Base-by-base conservation (phyloP, 2,113 vertebrate species). In the Pterocles burchelli region DNA sequence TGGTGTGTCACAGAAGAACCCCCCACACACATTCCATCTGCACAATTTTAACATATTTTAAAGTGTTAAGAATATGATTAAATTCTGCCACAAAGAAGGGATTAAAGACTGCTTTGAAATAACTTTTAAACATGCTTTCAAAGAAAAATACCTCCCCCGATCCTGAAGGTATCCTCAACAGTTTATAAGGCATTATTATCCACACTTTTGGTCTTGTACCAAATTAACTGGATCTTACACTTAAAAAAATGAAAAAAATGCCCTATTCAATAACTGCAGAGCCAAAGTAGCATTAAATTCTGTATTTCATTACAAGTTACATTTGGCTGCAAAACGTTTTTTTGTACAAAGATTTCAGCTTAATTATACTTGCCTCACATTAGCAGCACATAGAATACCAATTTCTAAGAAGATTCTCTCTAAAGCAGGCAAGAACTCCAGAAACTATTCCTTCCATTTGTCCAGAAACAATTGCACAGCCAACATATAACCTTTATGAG, bases 401-500 rank as follows among this genome's bases (percentile, higher is more conserved):
- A 10, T 55, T 54, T 43, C 33, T 33, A 76, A 31, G 54, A 59
- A 62, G 25, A 38, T 45, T 54, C 16, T 34, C 52, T 80, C 70
- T 65, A 58, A 79, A 70, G 46, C 41, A 66, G 52, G 22, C 22
- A 73, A 85, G 4, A 25, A 48, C 17, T 66, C 48, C 45, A 61
- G 14, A 52, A 41, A 28, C 11, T 36, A 75, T 67, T 38, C 67
- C 31, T 86, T 48, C 59, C 58, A 33, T 36, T 58, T 36, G 8
- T 26, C 38, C 19, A 54, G 16, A 75, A 91, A 45, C 33, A 43
- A 81, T 19, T 65, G 63, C 49, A 65, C 52, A 66, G 17, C 10
- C 34, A 79, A 48, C 1, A 1, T 8, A 34, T 7, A 46, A 52
- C 10, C 10, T 77, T 7, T 7, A 51, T 0, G 2, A 71, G 10